Evolutionary conservation across 2,888 invertebrate genomes (phyloP), one percentile per base, ranked within the genome.

Genomic region (Monopis laevigella): DNA sequence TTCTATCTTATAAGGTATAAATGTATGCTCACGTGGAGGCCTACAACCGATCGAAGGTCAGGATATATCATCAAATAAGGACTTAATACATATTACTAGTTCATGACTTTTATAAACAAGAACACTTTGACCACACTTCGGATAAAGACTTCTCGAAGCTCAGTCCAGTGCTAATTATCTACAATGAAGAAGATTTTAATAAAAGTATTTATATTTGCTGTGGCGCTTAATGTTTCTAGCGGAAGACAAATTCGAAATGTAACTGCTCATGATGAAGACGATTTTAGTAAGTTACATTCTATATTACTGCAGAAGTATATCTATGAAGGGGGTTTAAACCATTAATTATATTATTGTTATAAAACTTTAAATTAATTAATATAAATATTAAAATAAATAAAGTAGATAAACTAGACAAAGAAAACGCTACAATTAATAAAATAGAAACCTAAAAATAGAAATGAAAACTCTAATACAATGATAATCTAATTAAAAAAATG

Each of bases 101-200:
- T 56, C 48, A 46, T 49, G 53, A 52, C 55, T 66, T 65, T 71
- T 74, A 74, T 62, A 69, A 74, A 58, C 56, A 59, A 54, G 54
- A 53, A 53, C 51, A 48, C 53, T 49, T 41, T 56, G 52, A 50
- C 46, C 46, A 49, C 49, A 49, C 56, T 54, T 65, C 66, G 69
- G 64, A 65, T 55, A 48, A 47, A 54, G 53, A 58, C 52, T 42
- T 46, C 47, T 49, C 46, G 41, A 48, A 46, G 35, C 41, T 44
- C 45, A 47, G 51, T 54, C 39, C 10, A 26, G 13, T 19, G 28
- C 11, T 16, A 10, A 14, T 29, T n/a, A 12, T 6, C 14, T 4
- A 32, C 12, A 40, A 45, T 45, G 39, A 18, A 35, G 11, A 16
- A 29, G 36, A 40, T 14, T 14, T 19, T 42, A 12, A 26, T 45